Base-by-base conservation (phyloP, 2,888 invertebrate genomes). In the Leucophenga montana region DNA sequence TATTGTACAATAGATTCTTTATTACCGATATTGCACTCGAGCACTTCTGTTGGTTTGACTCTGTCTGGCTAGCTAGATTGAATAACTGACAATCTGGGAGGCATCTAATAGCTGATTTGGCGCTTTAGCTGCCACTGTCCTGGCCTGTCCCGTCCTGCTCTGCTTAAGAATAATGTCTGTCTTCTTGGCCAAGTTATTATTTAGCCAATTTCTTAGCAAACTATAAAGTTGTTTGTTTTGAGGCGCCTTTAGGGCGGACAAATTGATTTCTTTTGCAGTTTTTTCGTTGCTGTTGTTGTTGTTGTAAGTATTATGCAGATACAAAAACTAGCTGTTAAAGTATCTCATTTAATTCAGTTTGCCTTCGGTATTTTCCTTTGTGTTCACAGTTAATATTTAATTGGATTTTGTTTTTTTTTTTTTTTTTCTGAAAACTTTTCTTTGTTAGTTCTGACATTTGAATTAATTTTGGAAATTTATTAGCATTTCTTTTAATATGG, bases 21-120 rank as follows among this genome's bases (percentile, higher is more conserved):
- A 70, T 67, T 50, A 70, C 65, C 75, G 68, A 75, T 74, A 74
- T 72, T 70, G 66, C 72, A 74, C 66, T 69, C 50, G 59, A 59
- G 31, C 54, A 54, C 39, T 39, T 39, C 39, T 39, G 39, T 39
- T 39, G 39, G n/a, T n/a, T n/a, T n/a, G n/a, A n/a, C 8, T 11
- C 39, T 3, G 39, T 4, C 4, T 27, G 27, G 27, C 4, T 27
- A 4, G 27, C n/a, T 27, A 27, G 27, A 27, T 27, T 27, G 27
- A 3, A 27, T 27, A 39, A 39, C 50, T n/a, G 16, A 18, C 50
- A 4, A 46, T 18, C 50, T 16, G 50, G 16, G 50, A 50, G 18
- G 50, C 50, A 27, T 27, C 50, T 50, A 50, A 50, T 50, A 50
- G 50, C 50, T 18, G 18, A 50, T 18, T 16, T 18, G 18, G 50